Evolutionary conservation across 2,888 invertebrate species (phyloP).

Genomic region (Mesochorus sp.): DNA sequence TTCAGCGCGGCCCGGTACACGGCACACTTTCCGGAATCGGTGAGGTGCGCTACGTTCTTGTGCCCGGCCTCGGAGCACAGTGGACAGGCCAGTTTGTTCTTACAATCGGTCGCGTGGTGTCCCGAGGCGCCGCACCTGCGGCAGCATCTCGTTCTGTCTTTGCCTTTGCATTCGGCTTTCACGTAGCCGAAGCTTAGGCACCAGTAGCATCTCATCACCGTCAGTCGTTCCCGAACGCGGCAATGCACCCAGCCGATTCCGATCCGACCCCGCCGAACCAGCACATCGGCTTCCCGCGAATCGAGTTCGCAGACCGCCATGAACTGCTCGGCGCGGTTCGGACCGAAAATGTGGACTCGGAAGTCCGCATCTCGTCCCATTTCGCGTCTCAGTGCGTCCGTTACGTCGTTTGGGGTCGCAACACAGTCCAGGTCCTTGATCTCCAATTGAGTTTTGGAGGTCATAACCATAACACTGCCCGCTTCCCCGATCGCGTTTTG

Average conservation of each 20-base stretch:
- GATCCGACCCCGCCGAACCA: conserved; percentile 45
- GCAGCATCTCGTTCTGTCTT: conserved; percentile 1
- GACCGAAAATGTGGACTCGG: conserved; percentile 23
- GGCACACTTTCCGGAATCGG: neutral
- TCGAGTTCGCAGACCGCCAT: conserved; percentile 54
- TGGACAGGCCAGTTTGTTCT: conserved; percentile 16
- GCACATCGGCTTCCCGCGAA: conserved; percentile 31
- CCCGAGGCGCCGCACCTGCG: neutral
- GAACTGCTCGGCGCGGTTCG: conserved; percentile 45
- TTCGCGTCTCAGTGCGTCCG: conserved; percentile 39
- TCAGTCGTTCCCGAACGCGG: conserved; percentile 26
- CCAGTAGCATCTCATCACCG: conserved; percentile 21
- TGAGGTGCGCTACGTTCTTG: no score
- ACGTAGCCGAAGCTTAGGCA: conserved; percentile 7
- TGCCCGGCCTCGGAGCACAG: no score
- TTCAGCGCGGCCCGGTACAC: neutral
- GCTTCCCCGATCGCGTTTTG: conserved; percentile 36
- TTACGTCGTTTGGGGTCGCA: conserved; percentile 28
- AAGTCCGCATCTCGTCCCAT: conserved; percentile 43
- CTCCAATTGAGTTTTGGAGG: conserved; percentile 33
- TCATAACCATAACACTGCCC: conserved; percentile 29
- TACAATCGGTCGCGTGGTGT: conserved; percentile 45
- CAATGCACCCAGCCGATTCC: conserved; percentile 32
- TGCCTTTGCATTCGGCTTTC: neutral
- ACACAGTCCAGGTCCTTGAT: conserved; percentile 58